phyloP scores from a whole-genome alignment of 2,888 invertebrate genomes.

The Saturnia japonica region DNA sequence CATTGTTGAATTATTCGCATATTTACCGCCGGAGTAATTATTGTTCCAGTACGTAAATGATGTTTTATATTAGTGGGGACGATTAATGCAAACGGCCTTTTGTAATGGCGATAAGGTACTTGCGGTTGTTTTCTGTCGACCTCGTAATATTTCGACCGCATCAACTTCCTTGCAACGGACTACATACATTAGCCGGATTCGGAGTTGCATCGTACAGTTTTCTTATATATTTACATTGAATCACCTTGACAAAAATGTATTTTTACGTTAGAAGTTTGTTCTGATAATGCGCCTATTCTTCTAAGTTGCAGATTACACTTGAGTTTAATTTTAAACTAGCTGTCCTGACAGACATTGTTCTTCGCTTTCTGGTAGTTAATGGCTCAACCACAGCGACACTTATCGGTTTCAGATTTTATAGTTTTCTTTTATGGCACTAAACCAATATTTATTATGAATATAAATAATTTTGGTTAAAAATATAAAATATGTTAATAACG shows the following conservation, averaged over 20 bases:
- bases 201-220: not conserved
- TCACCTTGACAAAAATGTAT: not conserved
- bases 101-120: slow-evolving; percentile 18
- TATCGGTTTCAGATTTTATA: too few species aligned
- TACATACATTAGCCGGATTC: slow-evolving; percentile 16
- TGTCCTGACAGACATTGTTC: not conserved
- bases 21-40: not conserved
- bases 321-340: not conserved
- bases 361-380: not conserved
- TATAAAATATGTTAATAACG: too few species aligned
- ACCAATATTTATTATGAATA: too few species aligned
- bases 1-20: not conserved
- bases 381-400: too few species aligned
- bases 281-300: not conserved
- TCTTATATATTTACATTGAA: not conserved
- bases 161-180: slow-evolving; percentile 35
- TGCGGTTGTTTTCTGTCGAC: slow-evolving; percentile 36
- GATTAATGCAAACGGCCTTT: slow-evolving; percentile 19
- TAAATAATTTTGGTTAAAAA: too few species aligned
- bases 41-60: slow-evolving; percentile 8
- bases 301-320: not conserved
- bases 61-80: slow-evolving; percentile 16
- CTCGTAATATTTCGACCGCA: slow-evolving; percentile 45
- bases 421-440: too few species aligned
- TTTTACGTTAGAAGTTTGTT: not conserved